Base-by-base conservation (phyloP, 2,113 vertebrate species). In the Dasyurus viverrinus region DNA sequence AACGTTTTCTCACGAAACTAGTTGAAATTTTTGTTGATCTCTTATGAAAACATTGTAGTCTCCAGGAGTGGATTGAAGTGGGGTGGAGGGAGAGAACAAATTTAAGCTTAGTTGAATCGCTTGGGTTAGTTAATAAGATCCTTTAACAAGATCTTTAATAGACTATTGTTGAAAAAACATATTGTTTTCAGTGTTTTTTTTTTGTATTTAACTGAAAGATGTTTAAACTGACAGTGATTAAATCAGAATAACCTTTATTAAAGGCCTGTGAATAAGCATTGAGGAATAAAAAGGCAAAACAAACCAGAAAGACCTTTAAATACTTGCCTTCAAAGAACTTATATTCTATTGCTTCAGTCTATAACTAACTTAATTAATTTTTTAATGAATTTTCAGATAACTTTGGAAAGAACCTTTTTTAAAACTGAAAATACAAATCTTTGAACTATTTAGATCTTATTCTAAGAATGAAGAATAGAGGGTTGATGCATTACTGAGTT, bases 81-180 rank as follows among this genome's bases (percentile, higher is more conserved):
- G 50, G 50, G 50, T 52, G 50, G 8, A 52, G 50, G 50, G 50
- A 52, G 48, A 90, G 91, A 97, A 48, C 52, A 94, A 97, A 95
- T 97, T 93, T 95, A 93, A 94, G 93, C 55, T 96, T 97, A 93
- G 92, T 93, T 96, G 94, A 26, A 93, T 97, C 52, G 96, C 42
- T 30, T 27, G 48, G 55, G 53, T 89, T 90, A 90, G 55, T 60
- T 95, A 42, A 42, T 84, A 84, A n/a, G 57, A 60, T 60, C 57
- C 57, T 12, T 60, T 60, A 60, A 60, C 30, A 60, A 16, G 27
- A 60, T 14, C 57, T 36, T 68, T 68, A 68, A 36, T 68, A 68
- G 57, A 36, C 11, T 68, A 42, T 84, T 84, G 36, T 42, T 84
- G 68, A 36, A 68, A 68, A 68, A 30, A 12, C 47, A 68, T 42